Base-by-base conservation (phyloP, 2,888 invertebrate genomes). In the Dasysyrphus albostriatus region DNA sequence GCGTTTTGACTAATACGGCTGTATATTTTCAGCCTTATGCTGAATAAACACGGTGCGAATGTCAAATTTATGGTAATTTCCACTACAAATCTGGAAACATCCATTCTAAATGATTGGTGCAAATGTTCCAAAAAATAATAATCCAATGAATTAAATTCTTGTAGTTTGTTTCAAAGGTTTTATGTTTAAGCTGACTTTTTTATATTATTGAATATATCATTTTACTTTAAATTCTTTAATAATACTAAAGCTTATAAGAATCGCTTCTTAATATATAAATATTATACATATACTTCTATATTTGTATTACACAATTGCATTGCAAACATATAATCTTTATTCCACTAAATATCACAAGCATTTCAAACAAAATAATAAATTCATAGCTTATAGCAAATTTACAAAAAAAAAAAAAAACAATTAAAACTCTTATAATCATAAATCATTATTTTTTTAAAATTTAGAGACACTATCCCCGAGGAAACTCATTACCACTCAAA, bases 381-480 rank as follows among this genome's bases (percentile, higher is more conserved):
- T 42, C 54, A 69, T 54, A 29, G 69, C 69, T 54, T 37, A 14
- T 34, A 49, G 32, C n/a, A 63, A 76, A 29, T n/a, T 47, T 39
- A 44, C 37, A 2, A 16, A 34, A 69, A 51, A 39, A 44, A 39
- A 44, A 42, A 34, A 51, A 42, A 12, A 16, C 39, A 24, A 19
- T 34, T 61, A 61, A 69, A 34, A 59, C 67, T 75, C 7, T 5
- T 32, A 72, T 56, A 51, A 63, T 74, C 59, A 70, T 81, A 58
- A 42, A 34, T 75, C 29, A 54, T 73, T 79, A 34, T 80, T 74
- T 61, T 61, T 37, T 0, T 44, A 72, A 76, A 63, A 73, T 74
- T 14, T 78, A 93, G 95, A 89, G 95, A 95, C 91, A 95, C 94
- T 85, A 96, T 96, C 90, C 96, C 96, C 75, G 96, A 96, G 93